Conservation (phyloP, 1,140 invertebrate genomes). For the Limonius californicus region DNA sequence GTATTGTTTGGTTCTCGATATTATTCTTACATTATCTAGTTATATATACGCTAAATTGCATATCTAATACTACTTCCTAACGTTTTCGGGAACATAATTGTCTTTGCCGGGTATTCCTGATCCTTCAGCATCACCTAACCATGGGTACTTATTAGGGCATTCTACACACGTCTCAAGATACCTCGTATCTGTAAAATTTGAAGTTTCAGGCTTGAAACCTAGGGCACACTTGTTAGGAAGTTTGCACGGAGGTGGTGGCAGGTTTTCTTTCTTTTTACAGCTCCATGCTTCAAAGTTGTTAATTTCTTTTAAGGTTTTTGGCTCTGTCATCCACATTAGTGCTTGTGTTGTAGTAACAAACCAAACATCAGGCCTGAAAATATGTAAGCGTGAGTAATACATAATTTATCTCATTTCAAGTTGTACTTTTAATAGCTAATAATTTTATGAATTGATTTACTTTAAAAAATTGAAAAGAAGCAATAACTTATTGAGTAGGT, state of each 20-base stretch:
- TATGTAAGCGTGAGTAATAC: too few relatives aligned
- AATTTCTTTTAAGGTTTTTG: slow-evolving; percentile 65
- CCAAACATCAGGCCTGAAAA: slow-evolving; percentile 78
- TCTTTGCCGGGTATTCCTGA: slow-evolving; percentile 73
- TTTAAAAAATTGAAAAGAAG: too few relatives aligned
- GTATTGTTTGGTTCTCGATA: neutral
- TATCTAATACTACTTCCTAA: slow-evolving; percentile 20
- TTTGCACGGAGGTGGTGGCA: slow-evolving; percentile 71
- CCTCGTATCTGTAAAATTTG: slow-evolving; percentile 74
- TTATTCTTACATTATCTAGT: neutral
- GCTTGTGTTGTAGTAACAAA: slow-evolving; percentile 89
- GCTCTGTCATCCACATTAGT: slow-evolving; percentile 87
- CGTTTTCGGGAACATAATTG: slow-evolving; percentile 75
- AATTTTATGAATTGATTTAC: too few relatives aligned
- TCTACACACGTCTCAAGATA: slow-evolving; percentile 85
- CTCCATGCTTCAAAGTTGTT: slow-evolving; percentile 75
- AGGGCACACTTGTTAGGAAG: slow-evolving; percentile 81
- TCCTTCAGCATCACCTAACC: slow-evolving; percentile 81
- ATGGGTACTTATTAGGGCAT: slow-evolving; percentile 83
- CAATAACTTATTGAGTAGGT: neutral
- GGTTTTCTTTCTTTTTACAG: slow-evolving; percentile 67
- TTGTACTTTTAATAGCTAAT: too few relatives aligned
- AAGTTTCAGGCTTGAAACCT: slow-evolving; percentile 68
- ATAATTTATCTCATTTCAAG: too few relatives aligned
- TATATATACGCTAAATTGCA: neutral